Evolutionary conservation across 2,888 invertebrate genomes (phyloP), one percentile per base, ranked within the genome.

Genomic region (Tryphoninae sp.): DNA sequence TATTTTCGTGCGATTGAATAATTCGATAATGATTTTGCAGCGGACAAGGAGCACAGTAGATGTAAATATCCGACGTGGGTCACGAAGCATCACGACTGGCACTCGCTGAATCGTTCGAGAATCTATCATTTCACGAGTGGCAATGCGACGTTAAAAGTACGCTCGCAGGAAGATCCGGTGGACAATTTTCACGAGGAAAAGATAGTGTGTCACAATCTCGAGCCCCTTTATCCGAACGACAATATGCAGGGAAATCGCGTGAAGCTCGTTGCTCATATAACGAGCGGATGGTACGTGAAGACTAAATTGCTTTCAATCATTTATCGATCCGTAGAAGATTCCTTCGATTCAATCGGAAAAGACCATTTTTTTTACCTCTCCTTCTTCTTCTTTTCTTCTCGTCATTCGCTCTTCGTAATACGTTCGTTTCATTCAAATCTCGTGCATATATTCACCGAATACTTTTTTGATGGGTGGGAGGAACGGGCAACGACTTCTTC

Each of bases 51-150:
- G 83, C 96, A 95, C 91, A 95, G 94, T 87, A 94, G 95, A 80
- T 97, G 97, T 91, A 95, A 95, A 89, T 96, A 96, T 92, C 96
- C 96, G 0, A 90, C 93, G 11, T 97, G 96, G 96, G 94, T 96
- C 82, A 95, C 95, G 84, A 94, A 95, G 74, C 96, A 96, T 88
- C 96, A 96, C 92, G 95, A 95, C 86, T 97, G 96, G 97, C 94
- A 95, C 91, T 95, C 96, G 79, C 91, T 97, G 79, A 96, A 96
- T 88, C 95, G 96, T 87, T 93, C 94, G 23, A 95, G 94, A 89
- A 95, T 94, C 80, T 96, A 95, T 92, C 95, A 95, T 87, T 96
- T 96, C 89, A 95, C 95, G 16, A 95, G 94, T 81, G 94, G 95
- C 86, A 96, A 96, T 87, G 95, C 96, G 0, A 96, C 96, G 1